These are phyloP conservation scores for Simalia tracyae DNA, from an alignment of 2,797 vertebrate genomes.

Conservation along the genomic window DNA sequence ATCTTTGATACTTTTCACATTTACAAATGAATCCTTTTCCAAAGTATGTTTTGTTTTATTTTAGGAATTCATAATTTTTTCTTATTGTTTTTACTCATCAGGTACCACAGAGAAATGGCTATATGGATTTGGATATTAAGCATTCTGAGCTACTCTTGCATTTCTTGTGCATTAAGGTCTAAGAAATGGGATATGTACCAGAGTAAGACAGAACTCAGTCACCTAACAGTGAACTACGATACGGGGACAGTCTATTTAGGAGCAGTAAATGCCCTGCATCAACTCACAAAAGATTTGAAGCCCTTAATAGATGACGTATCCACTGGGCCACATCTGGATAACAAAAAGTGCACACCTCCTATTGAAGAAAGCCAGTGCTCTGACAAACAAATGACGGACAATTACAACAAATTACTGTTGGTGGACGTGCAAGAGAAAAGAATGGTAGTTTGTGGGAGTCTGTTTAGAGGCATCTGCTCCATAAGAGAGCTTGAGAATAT, in stretches of 20 bases:
- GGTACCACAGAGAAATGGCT: constrained; percentile 71
- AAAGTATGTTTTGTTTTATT: neutral
- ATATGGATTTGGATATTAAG: constrained; percentile 67
- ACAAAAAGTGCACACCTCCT: constrained; percentile 87
- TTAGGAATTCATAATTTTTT: neutral
- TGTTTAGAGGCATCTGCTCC: constrained; percentile 93
- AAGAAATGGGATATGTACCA: constrained; percentile 65
- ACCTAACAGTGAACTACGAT: constrained; percentile 71
- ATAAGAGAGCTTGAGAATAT: constrained; percentile 85
- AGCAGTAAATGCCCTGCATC: constrained; percentile 85
- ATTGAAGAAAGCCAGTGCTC: constrained; percentile 82
- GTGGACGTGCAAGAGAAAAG: constrained; percentile 78
- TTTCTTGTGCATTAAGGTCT: constrained; percentile 55
- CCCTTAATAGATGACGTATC: constrained; percentile 64
- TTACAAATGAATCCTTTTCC: constrained; percentile 17
- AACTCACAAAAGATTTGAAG: constrained; percentile 78
- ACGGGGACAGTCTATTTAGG: constrained; percentile 89
- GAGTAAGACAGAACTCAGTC: constrained; percentile 75
- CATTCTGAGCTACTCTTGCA: constrained; percentile 62
- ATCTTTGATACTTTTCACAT: neutral
- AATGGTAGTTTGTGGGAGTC: constrained; percentile 89
- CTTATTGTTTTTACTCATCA: constrained; percentile 39
- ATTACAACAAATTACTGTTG: constrained; percentile 90
- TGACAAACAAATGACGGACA: constrained; percentile 78
- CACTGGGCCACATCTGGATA: constrained; percentile 87